Percentiles rank a stretch among this genome's conserved stretches.
These are phyloP conservation scores for Chymomyza costata DNA, from an alignment of 1,140 invertebrate genomes.

Conservation along the genomic window DNA sequence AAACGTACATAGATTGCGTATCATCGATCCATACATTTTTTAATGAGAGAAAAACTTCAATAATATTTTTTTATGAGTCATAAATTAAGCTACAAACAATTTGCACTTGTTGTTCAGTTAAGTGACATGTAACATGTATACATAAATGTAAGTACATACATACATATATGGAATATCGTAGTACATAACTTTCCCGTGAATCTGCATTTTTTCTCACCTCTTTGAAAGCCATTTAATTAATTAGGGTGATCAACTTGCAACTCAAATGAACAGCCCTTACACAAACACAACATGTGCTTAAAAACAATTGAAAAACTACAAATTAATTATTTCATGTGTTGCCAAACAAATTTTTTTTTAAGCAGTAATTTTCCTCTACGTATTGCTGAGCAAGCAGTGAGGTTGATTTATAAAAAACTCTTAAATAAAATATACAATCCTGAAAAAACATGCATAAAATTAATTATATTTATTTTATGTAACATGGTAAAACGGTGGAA, in stretches of 20 bases:
- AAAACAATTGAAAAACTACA: conserved; percentile 24
- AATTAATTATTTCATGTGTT: no score
- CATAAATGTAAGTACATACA: no score
- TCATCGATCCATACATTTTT: not conserved
- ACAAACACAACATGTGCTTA: conserved; percentile 3
- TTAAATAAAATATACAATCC: conserved; percentile 45
- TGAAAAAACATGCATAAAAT: conserved; percentile 41
- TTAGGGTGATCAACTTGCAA: conserved; percentile 30
- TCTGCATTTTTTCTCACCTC: no score
- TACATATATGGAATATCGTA: no score
- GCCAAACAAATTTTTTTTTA: no score
- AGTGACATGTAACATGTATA: no score
- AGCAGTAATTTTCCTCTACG: no score
- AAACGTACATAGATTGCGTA: conserved; percentile 6
- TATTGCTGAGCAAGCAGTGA: not conserved
- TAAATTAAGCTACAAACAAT: no score
- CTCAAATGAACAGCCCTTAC: conserved; percentile 21
- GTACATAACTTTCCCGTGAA: no score
- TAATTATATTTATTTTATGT: conserved; percentile 61
- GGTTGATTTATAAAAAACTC: conserved; percentile 51
- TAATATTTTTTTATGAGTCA: conserved; percentile 34
- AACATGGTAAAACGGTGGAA: conserved; percentile 19
- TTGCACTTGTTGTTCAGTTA: not conserved
- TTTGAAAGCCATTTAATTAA: conserved; percentile 38
- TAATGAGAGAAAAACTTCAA: conserved; percentile 33